phyloP scores from a whole-genome alignment of 2,888 invertebrate genomes.

The Eupithecia centaureata region DNA sequence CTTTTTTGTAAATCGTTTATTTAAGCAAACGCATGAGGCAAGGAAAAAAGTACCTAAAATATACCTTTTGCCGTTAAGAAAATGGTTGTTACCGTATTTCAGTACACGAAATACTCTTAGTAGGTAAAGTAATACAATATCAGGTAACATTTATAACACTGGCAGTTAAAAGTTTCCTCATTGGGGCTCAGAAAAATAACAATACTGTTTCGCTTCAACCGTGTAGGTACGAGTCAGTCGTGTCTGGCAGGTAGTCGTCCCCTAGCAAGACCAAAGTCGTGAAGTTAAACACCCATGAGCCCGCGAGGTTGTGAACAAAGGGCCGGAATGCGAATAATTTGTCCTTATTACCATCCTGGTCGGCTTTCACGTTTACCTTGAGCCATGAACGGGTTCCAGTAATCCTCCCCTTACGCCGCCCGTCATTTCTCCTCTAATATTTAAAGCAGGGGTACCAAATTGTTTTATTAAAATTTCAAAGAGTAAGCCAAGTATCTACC shows the following conservation, averaged over 20 bases:
- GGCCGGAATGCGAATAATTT: conserved; percentile 76
- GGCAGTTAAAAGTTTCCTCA: conserved; percentile 3
- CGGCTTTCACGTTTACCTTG: conserved; percentile 73
- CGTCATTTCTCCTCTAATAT: conserved; percentile 47
- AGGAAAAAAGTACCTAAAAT: neutral
- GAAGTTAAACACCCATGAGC: conserved; percentile 67
- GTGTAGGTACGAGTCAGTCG: conserved; percentile 5
- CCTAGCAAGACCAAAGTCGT: conserved; percentile 52
- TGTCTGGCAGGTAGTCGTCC: conserved; percentile 64
- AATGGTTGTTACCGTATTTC: neutral
- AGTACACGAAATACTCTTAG: neutral
- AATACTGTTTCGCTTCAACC: conserved; percentile 29
- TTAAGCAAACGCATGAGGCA: neutral
- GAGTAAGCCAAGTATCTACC: conserved; percentile 38
- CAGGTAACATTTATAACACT: neutral
- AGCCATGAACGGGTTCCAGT: conserved; percentile 69
- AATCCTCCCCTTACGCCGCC: conserved; percentile 60
- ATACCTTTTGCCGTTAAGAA: neutral
- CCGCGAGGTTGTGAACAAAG: conserved; percentile 75
- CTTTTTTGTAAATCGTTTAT: neutral
- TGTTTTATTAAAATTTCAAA: conserved; percentile 55
- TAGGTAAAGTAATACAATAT: neutral
- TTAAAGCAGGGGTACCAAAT: conserved; percentile 45
- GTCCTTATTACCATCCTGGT: conserved; percentile 70
- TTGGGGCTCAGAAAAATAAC: conserved; percentile 15